Percentiles rank a stretch among this genome's conserved stretches.
These are phyloP conservation scores for Cheilosia impressa DNA, from an alignment of 2,888 invertebrate species.

Conservation along the genomic window DNA sequence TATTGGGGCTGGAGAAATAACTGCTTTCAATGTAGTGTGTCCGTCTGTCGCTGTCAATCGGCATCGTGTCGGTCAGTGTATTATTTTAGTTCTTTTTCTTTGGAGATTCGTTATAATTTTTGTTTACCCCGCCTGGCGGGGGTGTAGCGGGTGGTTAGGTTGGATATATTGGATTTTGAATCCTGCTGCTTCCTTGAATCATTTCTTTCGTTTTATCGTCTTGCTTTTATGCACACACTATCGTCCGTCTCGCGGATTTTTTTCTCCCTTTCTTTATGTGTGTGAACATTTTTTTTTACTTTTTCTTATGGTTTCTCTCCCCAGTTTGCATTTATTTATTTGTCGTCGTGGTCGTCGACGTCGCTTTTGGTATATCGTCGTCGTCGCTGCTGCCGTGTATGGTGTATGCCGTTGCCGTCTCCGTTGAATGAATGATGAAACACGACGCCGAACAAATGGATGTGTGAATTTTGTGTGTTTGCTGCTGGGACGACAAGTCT, in stretches of 20 bases:
- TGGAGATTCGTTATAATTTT: constrained; percentile 53
- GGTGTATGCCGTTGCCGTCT: constrained; percentile 35
- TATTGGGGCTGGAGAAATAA: constrained; percentile 67
- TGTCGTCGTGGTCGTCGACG: constrained; percentile 71
- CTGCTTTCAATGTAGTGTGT: constrained; percentile 69
- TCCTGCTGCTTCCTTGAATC: constrained; percentile 69
- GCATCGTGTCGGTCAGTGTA: constrained; percentile 53
- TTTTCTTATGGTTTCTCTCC: constrained; percentile 69
- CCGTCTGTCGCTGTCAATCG: constrained; percentile 55
- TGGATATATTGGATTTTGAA: constrained; percentile 45
- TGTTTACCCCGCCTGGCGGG: constrained; percentile 43
- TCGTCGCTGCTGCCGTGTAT: background rate
- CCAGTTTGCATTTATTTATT: constrained; percentile 72
- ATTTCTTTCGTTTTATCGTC: constrained; percentile 71
- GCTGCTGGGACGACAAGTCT: constrained; percentile 51
- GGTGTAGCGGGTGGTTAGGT: constrained; percentile 53
- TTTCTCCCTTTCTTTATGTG: constrained; percentile 76
- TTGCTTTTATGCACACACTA: constrained; percentile 66
- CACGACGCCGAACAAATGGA: constrained; percentile 67
- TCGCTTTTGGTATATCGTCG: constrained; percentile 45
- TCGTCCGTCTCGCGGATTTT: constrained; percentile 70
- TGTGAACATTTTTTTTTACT: constrained; percentile 74
- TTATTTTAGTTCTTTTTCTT: constrained; percentile 26
- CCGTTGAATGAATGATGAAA: constrained; percentile 76
- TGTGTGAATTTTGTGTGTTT: constrained; percentile 73